Evolutionary conservation across 2,888 invertebrate genomes (phyloP), one percentile per base, ranked within the genome.

Genomic region (Metellina segmentata): DNA sequence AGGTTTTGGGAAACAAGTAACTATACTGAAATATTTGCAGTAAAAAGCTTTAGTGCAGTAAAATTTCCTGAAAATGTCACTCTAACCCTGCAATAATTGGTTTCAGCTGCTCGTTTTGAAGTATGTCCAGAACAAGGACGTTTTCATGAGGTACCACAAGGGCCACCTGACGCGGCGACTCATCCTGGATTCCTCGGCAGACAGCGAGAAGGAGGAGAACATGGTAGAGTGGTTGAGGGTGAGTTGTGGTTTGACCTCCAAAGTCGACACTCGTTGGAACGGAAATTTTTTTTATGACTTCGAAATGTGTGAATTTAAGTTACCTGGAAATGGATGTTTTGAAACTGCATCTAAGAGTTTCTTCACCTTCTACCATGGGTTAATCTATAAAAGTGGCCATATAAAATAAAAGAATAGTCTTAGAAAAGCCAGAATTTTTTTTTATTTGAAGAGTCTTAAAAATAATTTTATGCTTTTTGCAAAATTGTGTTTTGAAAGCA

Each of bases 71-170:
- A n/a, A n/a, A n/a, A n/a, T n/a, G n/a, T n/a, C n/a, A n/a, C n/a
- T n/a, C n/a, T n/a, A n/a, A n/a, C n/a, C n/a, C n/a, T n/a, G n/a
- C n/a, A 74, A 74, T 9, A n/a, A 34, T 74, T 74, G 11, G 13
- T 82, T 78, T 7, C 72, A 94, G 96, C 95, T 99, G 93, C 96
- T 99, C 95, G 99, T 99, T 93, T 96, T 99, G 93, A 99, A 99
- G 95, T 99, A 99, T 95, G 98, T 99, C 94, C 98, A 98, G 95
- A 99, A 99, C 95, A 99, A 99, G 95, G 99, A 99, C 96, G 99
- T 99, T 52, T 99, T 99, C 95, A 99, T 99, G 99, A 96, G 99
- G 94, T 99, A 99, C 95, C 99, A 99, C 95, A 99, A 99, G 95
- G 99, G 98, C 79, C 99, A 99, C 96, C 96, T 99, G 93, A 99